phyloP scores from a whole-genome alignment of 2,113 vertebrate species.

The Scortum barcoo region DNA sequence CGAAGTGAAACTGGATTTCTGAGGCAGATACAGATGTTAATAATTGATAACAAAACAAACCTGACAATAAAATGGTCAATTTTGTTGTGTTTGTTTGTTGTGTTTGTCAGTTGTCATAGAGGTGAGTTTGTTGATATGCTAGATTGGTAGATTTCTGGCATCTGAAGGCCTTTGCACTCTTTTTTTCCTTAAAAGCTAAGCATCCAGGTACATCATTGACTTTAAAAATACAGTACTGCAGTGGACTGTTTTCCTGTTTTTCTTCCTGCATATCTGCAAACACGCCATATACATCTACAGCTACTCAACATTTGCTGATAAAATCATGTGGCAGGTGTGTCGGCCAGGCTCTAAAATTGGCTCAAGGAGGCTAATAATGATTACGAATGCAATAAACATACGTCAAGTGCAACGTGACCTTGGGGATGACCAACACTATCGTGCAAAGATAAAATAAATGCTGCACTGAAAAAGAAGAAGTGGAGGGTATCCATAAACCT shows the following conservation, averaged over 20 bases:
- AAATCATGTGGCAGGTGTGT: not conserved
- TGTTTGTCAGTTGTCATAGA: no score
- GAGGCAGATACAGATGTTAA: not conserved
- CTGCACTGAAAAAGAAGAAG: slow-evolving; percentile 1
- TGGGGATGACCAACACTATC: not conserved
- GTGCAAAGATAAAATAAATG: slow-evolving; percentile 33
- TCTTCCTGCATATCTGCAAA: not conserved
- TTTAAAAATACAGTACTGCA: not conserved
- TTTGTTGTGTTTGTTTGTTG: no score
- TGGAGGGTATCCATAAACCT: slow-evolving; percentile 49
- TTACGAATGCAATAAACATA: slow-evolving; percentile 9
- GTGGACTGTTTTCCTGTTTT: not conserved
- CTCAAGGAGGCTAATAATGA: slow-evolving; percentile 9
- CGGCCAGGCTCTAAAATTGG: not conserved
- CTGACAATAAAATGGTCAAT: not conserved
- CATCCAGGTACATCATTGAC: no score
- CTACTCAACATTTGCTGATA: not conserved
- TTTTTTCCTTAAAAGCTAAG: no score
- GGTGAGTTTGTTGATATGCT: no score
- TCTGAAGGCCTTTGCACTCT: no score
- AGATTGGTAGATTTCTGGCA: no score
- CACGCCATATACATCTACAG: not conserved
- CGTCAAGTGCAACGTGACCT: slow-evolving; percentile 36
- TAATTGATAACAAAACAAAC: not conserved
- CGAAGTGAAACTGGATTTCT: not conserved